Base-by-base conservation (phyloP, 2,797 vertebrate species). In the Siniperca obscura region DNA sequence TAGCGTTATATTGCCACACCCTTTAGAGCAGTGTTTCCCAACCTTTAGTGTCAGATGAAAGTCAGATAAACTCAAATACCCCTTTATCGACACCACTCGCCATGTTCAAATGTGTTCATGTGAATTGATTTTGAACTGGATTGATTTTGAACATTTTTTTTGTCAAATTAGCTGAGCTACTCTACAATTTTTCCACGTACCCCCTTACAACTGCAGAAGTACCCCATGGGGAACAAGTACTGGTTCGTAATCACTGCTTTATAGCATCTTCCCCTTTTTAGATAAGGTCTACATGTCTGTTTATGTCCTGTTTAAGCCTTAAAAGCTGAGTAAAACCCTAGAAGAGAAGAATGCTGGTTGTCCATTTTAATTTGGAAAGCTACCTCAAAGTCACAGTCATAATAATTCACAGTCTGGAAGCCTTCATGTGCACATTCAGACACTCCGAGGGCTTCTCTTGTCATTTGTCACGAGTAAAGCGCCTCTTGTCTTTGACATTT, bases 401-500 rank as follows among this genome's bases (percentile, higher is more conserved):
- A 65, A 38, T 50, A 82, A 78, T 69, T 81, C 68, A 69, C 53
- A 74, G 44, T 44, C 36, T 38, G 44, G 70, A 80, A 55, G 53
- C 19, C 60, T 60, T 72, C 59, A 38, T 73, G 30, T 48, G 48
- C 73, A 66, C 72, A 61, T 76, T 74, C 56, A 78, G 65, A 87
- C 67, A 27, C 6, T 4, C 57, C 4, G 59, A 68, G 4, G 44
- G 36, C 21, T 83, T 38, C 38, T 80, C 69, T 82, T 57, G 70
- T 90, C 74, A 74, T 90, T 87, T 80, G 68, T 89, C 71, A 67
- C 21, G 1, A 42, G 61, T 52, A 50, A 82, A 82, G 66, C 13
- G 13, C 56, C 66, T 83, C 60, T 80, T 73, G 70, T 83, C 71
- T 78, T 25, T 88, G 89, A 89, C 86, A 84, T 92, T 90, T 90